Evolutionary conservation across 2,113 vertebrate species (phyloP).

Genomic region (Sceloporus undulatus): DNA sequence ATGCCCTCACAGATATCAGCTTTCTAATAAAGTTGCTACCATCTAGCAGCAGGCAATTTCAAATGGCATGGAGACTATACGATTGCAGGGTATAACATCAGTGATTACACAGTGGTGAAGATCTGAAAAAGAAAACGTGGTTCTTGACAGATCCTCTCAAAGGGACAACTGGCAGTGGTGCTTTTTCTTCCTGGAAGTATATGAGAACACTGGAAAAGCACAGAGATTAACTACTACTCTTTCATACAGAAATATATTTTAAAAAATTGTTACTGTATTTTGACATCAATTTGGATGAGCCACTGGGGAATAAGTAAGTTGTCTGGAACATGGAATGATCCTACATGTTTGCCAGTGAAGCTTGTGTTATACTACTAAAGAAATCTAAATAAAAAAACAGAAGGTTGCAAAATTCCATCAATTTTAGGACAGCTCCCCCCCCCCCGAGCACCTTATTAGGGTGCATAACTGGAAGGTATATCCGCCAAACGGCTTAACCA

Average conservation of each 20-base stretch:
- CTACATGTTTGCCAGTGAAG: not conserved
- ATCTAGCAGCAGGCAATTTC: not conserved
- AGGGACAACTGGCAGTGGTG: too few species aligned
- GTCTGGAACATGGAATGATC: not conserved
- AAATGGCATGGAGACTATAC: too few species aligned
- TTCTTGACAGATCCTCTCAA: not conserved
- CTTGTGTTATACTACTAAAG: not conserved
- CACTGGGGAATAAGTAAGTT: not conserved
- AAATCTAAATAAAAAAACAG: conserved; percentile 3
- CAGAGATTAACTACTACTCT: not conserved
- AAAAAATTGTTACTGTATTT: not conserved
- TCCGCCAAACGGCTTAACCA: not conserved
- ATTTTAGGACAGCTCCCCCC: not conserved
- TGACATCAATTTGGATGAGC: not conserved
- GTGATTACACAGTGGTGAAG: not conserved
- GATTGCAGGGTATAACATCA: not conserved
- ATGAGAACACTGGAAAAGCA: not conserved
- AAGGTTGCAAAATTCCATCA: not conserved
- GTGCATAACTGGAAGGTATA: not conserved
- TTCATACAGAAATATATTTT: not conserved
- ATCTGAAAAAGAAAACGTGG: not conserved
- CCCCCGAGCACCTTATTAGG: not conserved
- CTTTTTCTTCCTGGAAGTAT: not conserved
- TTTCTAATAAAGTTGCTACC: not conserved
- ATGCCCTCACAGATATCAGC: not conserved